Conservation (phyloP, 2,888 invertebrate genomes). For the Scaptomyza cyrtandrae region DNA sequence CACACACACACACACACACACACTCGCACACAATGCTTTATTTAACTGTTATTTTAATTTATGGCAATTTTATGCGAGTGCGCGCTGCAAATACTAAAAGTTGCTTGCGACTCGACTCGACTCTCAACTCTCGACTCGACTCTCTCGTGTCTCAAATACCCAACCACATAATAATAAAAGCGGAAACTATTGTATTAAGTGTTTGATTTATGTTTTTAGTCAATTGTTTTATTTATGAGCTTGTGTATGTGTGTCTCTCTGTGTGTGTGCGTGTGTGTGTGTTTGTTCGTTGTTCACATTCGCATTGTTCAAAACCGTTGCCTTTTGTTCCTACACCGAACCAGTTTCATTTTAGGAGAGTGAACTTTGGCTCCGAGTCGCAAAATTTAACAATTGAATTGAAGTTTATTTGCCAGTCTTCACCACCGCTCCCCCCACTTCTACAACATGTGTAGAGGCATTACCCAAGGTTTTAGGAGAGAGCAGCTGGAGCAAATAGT, state of each 20-base stretch:
- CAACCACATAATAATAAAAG: constrained; percentile 79
- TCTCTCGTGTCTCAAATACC: constrained; percentile 11
- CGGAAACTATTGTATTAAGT: constrained; percentile 81
- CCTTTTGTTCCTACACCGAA: constrained; percentile 25
- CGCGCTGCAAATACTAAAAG: constrained; percentile 57
- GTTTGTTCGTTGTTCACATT: not conserved
- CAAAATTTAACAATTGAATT: constrained; percentile 53
- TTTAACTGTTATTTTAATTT: constrained; percentile 80
- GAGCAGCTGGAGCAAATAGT: constrained; percentile 5
- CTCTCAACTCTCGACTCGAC: constrained; percentile 43
- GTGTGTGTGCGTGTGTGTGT: not conserved
- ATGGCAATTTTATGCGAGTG: constrained; percentile 79
- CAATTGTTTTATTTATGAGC: constrained; percentile 80
- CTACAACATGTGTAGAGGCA: constrained; percentile 11
- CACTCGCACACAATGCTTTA: constrained; percentile 58
- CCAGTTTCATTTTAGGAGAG: constrained; percentile 39
- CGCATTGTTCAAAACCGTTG: constrained; percentile 43
- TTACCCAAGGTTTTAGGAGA: constrained; percentile 11
- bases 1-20: constrained; percentile 17
- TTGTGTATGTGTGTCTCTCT: constrained; percentile 11
- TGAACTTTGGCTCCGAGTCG: constrained; percentile 56
- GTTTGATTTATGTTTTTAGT: constrained; percentile 78
- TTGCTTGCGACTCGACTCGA: constrained; percentile 22
- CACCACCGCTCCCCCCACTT: not conserved
- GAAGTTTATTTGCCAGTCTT: constrained; percentile 48